Base-by-base conservation (phyloP, 2,113 vertebrate genomes). In the Callocephalon fimbriatum region DNA sequence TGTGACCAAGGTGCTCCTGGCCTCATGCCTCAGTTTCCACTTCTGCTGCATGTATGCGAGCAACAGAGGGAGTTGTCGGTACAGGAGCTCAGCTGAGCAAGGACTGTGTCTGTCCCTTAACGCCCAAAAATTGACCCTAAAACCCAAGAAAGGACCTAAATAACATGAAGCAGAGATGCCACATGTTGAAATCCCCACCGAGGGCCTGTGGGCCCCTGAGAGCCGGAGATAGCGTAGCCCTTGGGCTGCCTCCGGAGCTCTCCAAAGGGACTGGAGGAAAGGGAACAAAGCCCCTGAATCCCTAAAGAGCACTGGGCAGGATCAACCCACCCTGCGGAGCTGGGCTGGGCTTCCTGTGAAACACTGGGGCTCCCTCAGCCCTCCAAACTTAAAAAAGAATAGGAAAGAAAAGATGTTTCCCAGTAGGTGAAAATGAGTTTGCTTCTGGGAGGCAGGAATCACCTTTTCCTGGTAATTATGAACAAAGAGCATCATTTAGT, bases 381-480 rank as follows among this genome's bases (percentile, higher is more conserved):
- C 70, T 22, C n/a, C 67, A n/a, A 40, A 58, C 48, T 61, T 23
- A 1, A 13, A 65, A 40, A 13, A 23, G 61, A 20, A 66, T 62
- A 51, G 2, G 32, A 58, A 51, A 77, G 37, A 78, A 73, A 95
- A 90, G 14, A 29, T 32, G 25, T 68, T 88, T 97, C 94, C 83
- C 16, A 8, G 89, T 47, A 79, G 58, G 93, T 83, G 87, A 90
- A 90, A 93, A 83, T 71, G 17, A 95, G 53, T 80, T 94, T 81
- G 79, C 88, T 92, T 81, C 95, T 48, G 50, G 51, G 92, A 94
- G 93, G 90, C 56, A 79, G 58, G 72, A 90, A 93, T 95, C 88
- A 72, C 84, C 94, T 78, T 82, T 94, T 90, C 92, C 93, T 97
- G 96, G 81, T 97, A 96, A 97, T 98, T 96, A 97, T 63, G 94